Evolutionary conservation across 2,113 vertebrate species (phyloP).

Genomic region (Sciurus niger): DNA sequence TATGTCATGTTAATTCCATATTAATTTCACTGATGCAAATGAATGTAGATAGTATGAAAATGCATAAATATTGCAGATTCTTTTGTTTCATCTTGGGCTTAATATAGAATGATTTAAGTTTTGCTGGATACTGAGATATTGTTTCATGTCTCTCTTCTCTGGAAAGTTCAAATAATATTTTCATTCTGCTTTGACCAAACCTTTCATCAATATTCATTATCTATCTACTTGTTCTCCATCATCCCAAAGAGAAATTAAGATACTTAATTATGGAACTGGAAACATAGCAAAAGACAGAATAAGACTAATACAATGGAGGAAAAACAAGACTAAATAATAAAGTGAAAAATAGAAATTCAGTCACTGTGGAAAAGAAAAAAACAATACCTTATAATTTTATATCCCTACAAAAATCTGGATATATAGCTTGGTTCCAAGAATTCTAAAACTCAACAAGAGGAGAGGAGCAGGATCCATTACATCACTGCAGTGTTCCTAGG

Average conservation of each 20-base stretch:
- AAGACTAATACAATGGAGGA: background rate
- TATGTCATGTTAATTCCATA: background rate
- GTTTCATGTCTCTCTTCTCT: conserved; percentile 3
- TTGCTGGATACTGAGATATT: background rate
- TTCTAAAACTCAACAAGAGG: background rate
- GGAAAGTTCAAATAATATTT: background rate
- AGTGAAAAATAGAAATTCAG: background rate
- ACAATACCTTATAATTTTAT: background rate
- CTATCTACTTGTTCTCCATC: background rate
- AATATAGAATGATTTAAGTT: background rate
- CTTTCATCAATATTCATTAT: background rate
- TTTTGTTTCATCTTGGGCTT: background rate
- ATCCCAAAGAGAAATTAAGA: background rate
- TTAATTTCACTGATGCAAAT: background rate
- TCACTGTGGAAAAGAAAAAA: background rate
- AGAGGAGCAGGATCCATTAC: background rate
- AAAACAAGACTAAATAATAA: background rate
- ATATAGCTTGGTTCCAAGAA: background rate
- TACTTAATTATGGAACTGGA: background rate
- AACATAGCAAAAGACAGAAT: background rate
- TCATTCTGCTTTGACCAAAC: background rate
- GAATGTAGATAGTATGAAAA: background rate
- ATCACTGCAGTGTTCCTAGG: background rate
- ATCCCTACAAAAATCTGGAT: background rate
- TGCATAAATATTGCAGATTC: background rate